Conservation (phyloP, 2,888 invertebrate genomes). For the Drosophila kanekoi region DNA sequence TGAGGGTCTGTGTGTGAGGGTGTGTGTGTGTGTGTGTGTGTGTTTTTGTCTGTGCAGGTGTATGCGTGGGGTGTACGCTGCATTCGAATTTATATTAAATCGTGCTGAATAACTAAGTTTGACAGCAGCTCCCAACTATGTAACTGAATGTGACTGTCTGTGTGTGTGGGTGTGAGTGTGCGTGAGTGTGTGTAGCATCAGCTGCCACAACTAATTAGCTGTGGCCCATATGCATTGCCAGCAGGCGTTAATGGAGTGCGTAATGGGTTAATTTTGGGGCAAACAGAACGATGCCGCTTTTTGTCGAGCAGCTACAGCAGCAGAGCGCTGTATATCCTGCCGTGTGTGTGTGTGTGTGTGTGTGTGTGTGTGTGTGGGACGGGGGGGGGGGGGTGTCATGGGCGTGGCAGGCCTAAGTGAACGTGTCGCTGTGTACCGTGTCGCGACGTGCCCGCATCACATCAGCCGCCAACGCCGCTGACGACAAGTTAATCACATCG, state of each 20-base stretch:
- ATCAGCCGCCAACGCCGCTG: slow-evolving; percentile 34
- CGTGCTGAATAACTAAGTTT: slow-evolving; percentile 72
- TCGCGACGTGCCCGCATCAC: slow-evolving; percentile 59
- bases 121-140: slow-evolving; percentile 33
- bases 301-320: too few relatives aligned
- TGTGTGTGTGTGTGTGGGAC: neutral
- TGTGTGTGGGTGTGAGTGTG: slow-evolving; percentile 9
- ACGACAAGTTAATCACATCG: slow-evolving; percentile 83
- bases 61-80: slow-evolving; percentile 6
- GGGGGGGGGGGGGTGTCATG: neutral
- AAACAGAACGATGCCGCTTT: neutral
- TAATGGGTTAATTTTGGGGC: slow-evolving; percentile 74
- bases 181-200: slow-evolving; percentile 49
- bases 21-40: neutral
- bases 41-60: neutral
- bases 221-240: slow-evolving; percentile 60
- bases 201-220: slow-evolving; percentile 78
- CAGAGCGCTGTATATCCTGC: too few relatives aligned
- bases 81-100: slow-evolving; percentile 57
- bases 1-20: neutral
- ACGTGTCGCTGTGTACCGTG: slow-evolving; percentile 33
- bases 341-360: slow-evolving; percentile 23
- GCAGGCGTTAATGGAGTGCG: slow-evolving; percentile 75
- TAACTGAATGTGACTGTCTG: slow-evolving; percentile 1
- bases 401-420: neutral